Conservation (phyloP, 2,888 invertebrate genomes). For the Microplitis manilae region DNA sequence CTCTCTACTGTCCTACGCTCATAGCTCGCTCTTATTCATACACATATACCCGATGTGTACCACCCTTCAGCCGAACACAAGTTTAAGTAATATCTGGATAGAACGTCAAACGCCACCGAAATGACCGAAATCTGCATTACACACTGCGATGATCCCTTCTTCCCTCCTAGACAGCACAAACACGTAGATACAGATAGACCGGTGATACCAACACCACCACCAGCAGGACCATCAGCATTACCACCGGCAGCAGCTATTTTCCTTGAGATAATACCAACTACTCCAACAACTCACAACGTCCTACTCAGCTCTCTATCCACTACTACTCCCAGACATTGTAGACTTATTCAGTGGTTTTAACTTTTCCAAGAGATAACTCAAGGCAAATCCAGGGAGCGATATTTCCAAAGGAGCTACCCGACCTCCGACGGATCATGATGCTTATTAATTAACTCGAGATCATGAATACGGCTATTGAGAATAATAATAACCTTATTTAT, state of each 20-base stretch:
- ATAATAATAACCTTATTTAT: not conserved
- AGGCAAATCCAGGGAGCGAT: not conserved
- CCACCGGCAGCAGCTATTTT: not conserved
- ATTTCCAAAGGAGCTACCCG: not conserved
- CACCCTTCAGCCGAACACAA: slow-evolving; percentile 63
- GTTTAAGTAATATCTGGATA: slow-evolving; percentile 66
- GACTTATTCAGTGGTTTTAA: not conserved
- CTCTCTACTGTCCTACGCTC: slow-evolving; percentile 17
- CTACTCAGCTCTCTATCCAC: too few species aligned
- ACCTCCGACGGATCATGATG: not conserved
- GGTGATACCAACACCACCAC: not conserved
- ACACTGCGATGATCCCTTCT: slow-evolving; percentile 42
- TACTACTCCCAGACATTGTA: not conserved
- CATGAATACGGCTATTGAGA: not conserved
- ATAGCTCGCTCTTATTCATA: slow-evolving; percentile 34
- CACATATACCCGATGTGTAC: slow-evolving; percentile 31
- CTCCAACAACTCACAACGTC: not conserved
- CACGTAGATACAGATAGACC: too few species aligned
- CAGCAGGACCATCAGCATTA: not conserved
- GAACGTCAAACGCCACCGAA: slow-evolving; percentile 69
- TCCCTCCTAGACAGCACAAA: not conserved
- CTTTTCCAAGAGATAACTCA: not conserved
- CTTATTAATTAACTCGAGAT: not conserved
- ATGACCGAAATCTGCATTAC: slow-evolving; percentile 69
- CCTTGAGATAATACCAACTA: not conserved